Conservation (phyloP, 2,113 vertebrate genomes). For the Arothron firmamentum region DNA sequence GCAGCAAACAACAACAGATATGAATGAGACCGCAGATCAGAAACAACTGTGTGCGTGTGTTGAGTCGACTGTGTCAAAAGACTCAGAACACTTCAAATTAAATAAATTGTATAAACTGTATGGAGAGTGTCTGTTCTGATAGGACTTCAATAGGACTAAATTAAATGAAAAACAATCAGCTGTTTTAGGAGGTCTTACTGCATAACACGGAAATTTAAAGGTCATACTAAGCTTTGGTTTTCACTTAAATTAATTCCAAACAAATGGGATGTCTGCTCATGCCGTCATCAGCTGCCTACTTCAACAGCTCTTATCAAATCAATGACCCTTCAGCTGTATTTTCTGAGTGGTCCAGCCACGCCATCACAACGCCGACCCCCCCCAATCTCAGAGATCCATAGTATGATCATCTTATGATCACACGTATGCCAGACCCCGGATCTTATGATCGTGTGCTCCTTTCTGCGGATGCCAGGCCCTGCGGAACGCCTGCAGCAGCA, state of each 20-base stretch:
- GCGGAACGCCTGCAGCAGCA: constrained; percentile 19
- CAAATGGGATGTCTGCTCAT: constrained; percentile 17
- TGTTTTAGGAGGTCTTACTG: too few species aligned
- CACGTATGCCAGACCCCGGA: background rate
- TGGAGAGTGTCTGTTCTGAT: too few species aligned
- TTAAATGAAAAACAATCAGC: too few species aligned
- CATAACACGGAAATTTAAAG: too few species aligned
- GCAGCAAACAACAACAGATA: constrained; percentile 15
- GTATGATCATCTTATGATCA: constrained; percentile 45
- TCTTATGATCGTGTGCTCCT: constrained; percentile 32
- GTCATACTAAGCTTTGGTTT: too few species aligned
- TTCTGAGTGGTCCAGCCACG: constrained; percentile 7
- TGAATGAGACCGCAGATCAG: background rate
- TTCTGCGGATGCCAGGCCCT: constrained; percentile 26
- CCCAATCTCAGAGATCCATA: constrained; percentile 29
- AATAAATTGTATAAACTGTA: too few species aligned
- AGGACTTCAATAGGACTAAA: too few species aligned
- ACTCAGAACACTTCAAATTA: too few species aligned
- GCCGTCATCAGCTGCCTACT: constrained; percentile 27
- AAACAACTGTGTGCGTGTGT: background rate
- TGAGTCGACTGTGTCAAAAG: background rate
- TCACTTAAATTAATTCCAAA: background rate
- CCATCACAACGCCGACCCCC: constrained; percentile 14
- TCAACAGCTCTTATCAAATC: constrained; percentile 39
- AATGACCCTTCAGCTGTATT: constrained; percentile 28